Evolutionary conservation across 2,888 invertebrate species (phyloP), one percentile per base, ranked within the genome.

Genomic region (Pandemis cinnamomeana): DNA sequence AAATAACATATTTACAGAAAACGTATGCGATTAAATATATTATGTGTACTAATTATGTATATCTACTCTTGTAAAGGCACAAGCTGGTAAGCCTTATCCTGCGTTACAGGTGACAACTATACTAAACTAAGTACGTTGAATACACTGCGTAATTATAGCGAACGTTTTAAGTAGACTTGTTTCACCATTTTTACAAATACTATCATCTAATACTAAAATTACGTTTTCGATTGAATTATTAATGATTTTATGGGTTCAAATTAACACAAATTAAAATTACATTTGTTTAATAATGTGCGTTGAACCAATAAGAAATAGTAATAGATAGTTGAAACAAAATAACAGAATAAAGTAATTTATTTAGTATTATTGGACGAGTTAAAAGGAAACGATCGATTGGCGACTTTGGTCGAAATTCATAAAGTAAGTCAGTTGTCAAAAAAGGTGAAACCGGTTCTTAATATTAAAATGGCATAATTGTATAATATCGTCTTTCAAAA

Each of bases 41-140:
- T 51, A 66, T 60, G 64, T 60, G 48, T 60, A 69, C 55, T 44
- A 60, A 53, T 44, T 67, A 61, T 71, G 62, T 71, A 44, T 62
- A 74, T 67, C 71, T 74, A 74, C 70, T 74, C 41, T 55, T 48
- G 41, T 53, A 61, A 74, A 74, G 74, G 74, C 74, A 74, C 74
- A 71, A 67, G 74, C 74, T 41, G 74, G 74, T 55, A 53, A 74
- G 74, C 74, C 74, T 74, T 64, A 51, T 64, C 67, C 67, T 48
- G 51, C 61, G n/a, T 42, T 41, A 67, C 61, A 67, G 36, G 44
- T 48, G 46, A 41, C 20, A 67, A 10, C 58, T 73, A 73, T 44
- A 58, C 48, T 68, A 72, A 63, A 55, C 46, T 58, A 62, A 64
- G 72, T 63, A 58, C 62, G 41, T 67, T 20, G 15, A 55, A 13